Evolutionary conservation across 2,888 invertebrate species (phyloP), one percentile per base, ranked within the genome.

Genomic region (Noctua fimbriata): DNA sequence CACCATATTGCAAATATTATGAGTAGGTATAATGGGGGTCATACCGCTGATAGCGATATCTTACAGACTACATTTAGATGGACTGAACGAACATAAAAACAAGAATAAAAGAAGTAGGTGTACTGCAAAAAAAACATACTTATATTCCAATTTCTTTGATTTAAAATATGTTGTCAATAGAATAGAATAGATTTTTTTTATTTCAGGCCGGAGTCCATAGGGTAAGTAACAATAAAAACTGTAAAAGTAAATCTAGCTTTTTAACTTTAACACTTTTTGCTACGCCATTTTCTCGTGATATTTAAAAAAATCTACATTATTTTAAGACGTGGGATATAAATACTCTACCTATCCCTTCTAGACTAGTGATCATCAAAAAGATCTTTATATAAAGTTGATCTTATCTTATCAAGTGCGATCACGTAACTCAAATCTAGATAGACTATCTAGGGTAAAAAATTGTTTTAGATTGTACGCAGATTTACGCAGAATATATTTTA

Each of bases 381-480:
- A 41, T 63, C 4, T 63, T 44, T 63, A 60, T 1, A n/a, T 21
- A 41, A 63, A 47, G 69, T 55, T 47, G 55, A 41, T 41, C 7
- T 55, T 58, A 67, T 67, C 67, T 7, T 58, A 67, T 73, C 58
- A 60, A 82, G 16, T 67, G 21, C 32, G 32, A 65, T 52, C 52
- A 44, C 63, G 44, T 70, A 63, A 2, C 72, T 47, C 81, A 63
- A 55, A 65, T 28, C 44, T 32, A 32, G 14, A 60, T 41, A 44
- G 63, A 55, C 21, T 55, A 52, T 14, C 16, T 32, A 41, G 16
- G 21, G 10, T 52, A 21, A 69, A 32, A 79, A 69, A 21, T n/a
- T 52, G 32, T 78, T n/a, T 41, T 24, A 78, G 9, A 78, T 63
- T 60, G 21, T n/a, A 76, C n/a, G 21, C n/a, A 18, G n/a, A 67